Conservation (phyloP, 2,888 invertebrate genomes). For the Nemapogon koenigi region DNA sequence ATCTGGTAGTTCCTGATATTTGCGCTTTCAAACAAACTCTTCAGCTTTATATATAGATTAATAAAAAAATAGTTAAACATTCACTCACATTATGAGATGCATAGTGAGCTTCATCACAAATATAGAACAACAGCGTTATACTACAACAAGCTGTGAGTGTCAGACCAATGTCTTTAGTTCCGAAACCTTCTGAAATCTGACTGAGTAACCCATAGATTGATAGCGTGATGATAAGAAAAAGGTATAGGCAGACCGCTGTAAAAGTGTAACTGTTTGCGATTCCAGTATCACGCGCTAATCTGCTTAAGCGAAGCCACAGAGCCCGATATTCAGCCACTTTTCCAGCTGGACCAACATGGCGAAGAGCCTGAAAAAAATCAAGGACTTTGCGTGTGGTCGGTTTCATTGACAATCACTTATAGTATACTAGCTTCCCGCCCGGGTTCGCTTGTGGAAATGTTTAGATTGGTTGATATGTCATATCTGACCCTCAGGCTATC, state of each 20-base stretch:
- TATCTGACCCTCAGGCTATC: no score
- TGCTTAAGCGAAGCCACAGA: conserved; percentile 74
- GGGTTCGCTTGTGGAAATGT: no score
- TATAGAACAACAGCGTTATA: conserved; percentile 70
- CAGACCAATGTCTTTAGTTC: conserved; percentile 74
- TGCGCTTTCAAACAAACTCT: not conserved
- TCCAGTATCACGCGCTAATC: conserved; percentile 70
- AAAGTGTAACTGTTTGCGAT: conserved; percentile 72
- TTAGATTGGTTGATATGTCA: no score
- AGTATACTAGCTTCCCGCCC: no score
- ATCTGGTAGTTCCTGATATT: not conserved
- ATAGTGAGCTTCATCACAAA: conserved; percentile 77
- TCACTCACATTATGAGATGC: conserved; percentile 73
- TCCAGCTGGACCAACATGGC: conserved; percentile 71
- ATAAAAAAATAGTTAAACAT: not conserved
- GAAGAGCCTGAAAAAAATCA: conserved; percentile 56
- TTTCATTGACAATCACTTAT: no score
- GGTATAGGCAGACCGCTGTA: conserved; percentile 71
- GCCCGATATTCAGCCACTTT: conserved; percentile 75
- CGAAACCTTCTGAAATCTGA: conserved; percentile 75
- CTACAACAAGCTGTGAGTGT: conserved; percentile 72
- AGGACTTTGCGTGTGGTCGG: no score
- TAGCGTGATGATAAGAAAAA: conserved; percentile 76
- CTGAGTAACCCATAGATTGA: conserved; percentile 77
- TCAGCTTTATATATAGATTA: not conserved